Evolutionary conservation across 2,113 vertebrate genomes (phyloP).

Genomic region (Lipophrys pholis): DNA sequence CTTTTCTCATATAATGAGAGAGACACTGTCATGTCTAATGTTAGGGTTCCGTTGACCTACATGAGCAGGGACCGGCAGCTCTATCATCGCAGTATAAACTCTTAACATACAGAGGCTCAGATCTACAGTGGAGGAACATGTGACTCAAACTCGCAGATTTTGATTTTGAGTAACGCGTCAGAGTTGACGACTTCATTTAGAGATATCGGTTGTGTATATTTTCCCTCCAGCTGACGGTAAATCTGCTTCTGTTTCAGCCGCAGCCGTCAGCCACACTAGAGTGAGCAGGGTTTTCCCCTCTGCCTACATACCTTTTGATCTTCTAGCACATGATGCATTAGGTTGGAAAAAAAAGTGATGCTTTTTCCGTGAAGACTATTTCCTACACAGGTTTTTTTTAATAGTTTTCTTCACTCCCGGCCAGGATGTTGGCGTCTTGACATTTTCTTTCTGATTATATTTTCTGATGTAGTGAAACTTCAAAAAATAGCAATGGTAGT

Average conservation of each 20-base stretch:
- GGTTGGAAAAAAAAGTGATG: not conserved
- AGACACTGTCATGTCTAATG: conserved; percentile 23
- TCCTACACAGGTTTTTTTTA: not conserved
- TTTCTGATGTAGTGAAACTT: not conserved
- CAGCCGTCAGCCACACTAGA: not conserved
- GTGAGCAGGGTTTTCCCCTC: not conserved
- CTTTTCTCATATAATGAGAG: conserved; percentile 38
- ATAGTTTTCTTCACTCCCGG: too few species aligned
- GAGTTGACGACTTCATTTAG: not conserved
- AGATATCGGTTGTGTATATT: not conserved
- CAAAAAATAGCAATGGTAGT: not conserved
- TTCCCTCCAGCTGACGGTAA: not conserved
- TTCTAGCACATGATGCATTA: not conserved
- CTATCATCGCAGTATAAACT: too few species aligned
- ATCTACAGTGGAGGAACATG: not conserved
- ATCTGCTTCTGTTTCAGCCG: not conserved
- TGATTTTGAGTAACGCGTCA: not conserved
- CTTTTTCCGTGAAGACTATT: not conserved
- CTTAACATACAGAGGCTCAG: not conserved
- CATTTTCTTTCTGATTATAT: not conserved
- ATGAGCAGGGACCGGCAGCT: not conserved
- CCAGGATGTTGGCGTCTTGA: too few species aligned
- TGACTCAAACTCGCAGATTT: not conserved
- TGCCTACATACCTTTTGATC: conserved; percentile 10
- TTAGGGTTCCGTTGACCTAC: conserved; percentile 17